Base-by-base conservation (phyloP, 2,888 invertebrate species). In the Meganola albula region DNA sequence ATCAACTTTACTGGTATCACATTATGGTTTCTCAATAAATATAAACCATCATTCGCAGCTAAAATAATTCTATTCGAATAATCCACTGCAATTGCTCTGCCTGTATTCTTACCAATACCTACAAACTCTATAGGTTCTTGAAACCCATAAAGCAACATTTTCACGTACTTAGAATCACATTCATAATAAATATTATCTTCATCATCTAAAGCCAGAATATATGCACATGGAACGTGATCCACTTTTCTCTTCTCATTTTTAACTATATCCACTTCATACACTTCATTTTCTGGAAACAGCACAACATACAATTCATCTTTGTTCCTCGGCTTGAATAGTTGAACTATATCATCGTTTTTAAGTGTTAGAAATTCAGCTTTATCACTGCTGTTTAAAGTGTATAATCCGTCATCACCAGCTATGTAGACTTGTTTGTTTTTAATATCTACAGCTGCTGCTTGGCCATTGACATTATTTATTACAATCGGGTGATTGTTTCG, bases 151-250 rank as follows among this genome's bases (percentile, higher is more conserved):
- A 82, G 48, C 31, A 84, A 33, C 22, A 84, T 70, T 43, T 83
- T 84, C 2, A 84, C 72, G 20, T 83, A 84, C 30, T 84, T 84
- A 0, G 84, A 77, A 56, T 83, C 83, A 28, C 85, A 84, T 58
- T 84, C 84, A 18, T 77, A 85, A 35, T 53, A 85, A 2, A 84
- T 46, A 51, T 85, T 85, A 0, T 72, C 78, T 6, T 63, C 50
- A 1, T 52, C 46, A 28, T 85, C 85, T 1, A 80, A 82, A 2
- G 82, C 80, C 18, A 84, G 26, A 26, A 84, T 76, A 33, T 66
- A 83, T 1, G 84, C 83, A 28, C 83, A 84, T 0, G 80, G 79
- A 0, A 85, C 61, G 16, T 72, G 45, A 2, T 75, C 72, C 0
- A 84, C 44, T 40, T 58, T 71, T 3, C 25, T 63, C 12, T 79